These are phyloP conservation scores for Glossophaga mutica DNA, from an alignment of 2,797 vertebrate species.

Conservation along the genomic window DNA sequence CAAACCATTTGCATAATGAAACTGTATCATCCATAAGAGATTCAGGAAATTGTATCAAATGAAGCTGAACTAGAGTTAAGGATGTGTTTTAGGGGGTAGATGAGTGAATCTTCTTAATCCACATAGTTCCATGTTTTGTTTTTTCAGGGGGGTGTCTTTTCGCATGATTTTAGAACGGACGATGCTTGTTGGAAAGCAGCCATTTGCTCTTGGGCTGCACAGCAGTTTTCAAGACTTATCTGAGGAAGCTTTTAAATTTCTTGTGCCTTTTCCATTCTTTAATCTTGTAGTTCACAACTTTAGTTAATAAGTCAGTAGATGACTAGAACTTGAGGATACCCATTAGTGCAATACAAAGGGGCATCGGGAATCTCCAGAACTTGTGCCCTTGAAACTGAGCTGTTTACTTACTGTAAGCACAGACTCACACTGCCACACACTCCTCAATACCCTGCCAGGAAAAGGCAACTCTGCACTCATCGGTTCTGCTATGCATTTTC, in stretches of 20 bases:
- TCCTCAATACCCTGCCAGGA: not conserved
- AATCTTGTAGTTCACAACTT: not conserved
- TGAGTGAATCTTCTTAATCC: slow-evolving; percentile 41
- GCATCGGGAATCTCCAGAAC: not conserved
- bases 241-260: not conserved
- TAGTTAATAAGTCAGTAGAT: not conserved
- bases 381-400: not conserved
- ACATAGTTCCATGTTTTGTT: slow-evolving; percentile 2
- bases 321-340: not conserved
- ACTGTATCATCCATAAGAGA: slow-evolving; percentile 61
- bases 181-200: not conserved
- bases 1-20: slow-evolving; percentile 63
- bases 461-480: not conserved
- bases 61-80: slow-evolving; percentile 61
- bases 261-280: not conserved
- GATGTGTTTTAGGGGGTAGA: slow-evolving; percentile 40
- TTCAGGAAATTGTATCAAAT: slow-evolving; percentile 44
- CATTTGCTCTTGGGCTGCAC: not conserved
- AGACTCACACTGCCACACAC: not conserved
- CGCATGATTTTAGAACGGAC: not conserved
- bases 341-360: not conserved
- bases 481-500: not conserved
- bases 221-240: slow-evolving; percentile 1
- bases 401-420: not conserved
- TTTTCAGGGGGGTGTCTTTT: not conserved